A percentile compares a stretch with the other conserved stretches of the same genome.
phyloP scores from a whole-genome alignment of 2,113 vertebrate genomes.

The Hucho hucho region DNA sequence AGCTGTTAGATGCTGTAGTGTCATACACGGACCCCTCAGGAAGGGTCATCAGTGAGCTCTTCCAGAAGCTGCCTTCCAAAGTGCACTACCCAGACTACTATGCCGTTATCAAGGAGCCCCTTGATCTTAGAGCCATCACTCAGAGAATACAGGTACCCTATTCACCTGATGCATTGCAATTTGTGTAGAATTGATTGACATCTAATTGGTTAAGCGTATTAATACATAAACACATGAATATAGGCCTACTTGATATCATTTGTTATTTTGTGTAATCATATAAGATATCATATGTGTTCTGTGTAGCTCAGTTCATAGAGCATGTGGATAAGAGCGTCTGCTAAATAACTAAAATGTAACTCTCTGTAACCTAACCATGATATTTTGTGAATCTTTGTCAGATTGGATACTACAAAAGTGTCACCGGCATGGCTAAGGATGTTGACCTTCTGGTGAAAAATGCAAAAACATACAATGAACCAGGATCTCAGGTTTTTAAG shows the following conservation, averaged over 20 bases:
- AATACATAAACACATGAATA: too few species aligned
- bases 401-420: constrained; percentile 93
- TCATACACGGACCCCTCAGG: constrained; percentile 89
- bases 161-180: constrained; percentile 2
- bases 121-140: constrained; percentile 93
- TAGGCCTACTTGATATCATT: too few species aligned
- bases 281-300: too few species aligned
- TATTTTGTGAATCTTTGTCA: constrained; percentile 48
- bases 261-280: too few species aligned
- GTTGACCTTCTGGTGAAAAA: constrained; percentile 97
- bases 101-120: constrained; percentile 98
- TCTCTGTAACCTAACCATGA: too few species aligned
- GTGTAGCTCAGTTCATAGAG: too few species aligned
- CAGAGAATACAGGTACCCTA: constrained; percentile 95
- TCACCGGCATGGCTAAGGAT: constrained; percentile 95
- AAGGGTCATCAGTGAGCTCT: constrained; percentile 90
- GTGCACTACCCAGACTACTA: constrained; percentile 99
- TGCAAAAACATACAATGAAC: constrained; percentile 98
- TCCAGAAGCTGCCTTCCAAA: constrained; percentile 99
- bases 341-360: too few species aligned
- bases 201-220: not conserved
- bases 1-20: constrained; percentile 91
- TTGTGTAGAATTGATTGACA: not conserved
- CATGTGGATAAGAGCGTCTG: too few species aligned
- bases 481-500: constrained; percentile 99